Evolutionary conservation across 2,113 vertebrate species (phyloP), one percentile per base, ranked within the genome.

Genomic region (Henicopernis longicauda): DNA sequence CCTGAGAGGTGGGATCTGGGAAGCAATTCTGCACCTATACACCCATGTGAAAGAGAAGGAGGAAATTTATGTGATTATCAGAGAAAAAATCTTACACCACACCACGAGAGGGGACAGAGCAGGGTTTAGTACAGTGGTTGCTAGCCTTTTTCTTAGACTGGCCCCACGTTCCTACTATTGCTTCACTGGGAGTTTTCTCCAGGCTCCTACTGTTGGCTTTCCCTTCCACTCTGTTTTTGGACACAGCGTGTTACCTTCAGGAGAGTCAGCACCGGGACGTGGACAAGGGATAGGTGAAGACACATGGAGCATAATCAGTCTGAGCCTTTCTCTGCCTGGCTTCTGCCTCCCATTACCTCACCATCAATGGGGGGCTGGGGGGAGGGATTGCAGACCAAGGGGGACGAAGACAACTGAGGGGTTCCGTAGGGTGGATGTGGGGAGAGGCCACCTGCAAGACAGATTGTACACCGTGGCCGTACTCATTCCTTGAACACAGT

Each of bases 271-370:
- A 25, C 0, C 58, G 20, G 22, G 38, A 66, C 8, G 8, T 74
- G 31, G 27, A 38, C 3, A 32, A 18, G 38, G 22, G 10, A 22
- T 17, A 21, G 10, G 18, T 52, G 42, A 84, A 73, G 36, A 31
- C 5, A 31, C 5, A 26, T 4, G 22, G 27, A 52, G 3, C 14
- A 17, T n/a, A 42, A 40, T n/a, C 2, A 0, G 12, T 50, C 59
- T 70, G 15, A 89, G 23, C 10, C 22, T 50, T 78, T 71, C 52
- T 94, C 59, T 82, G 34, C 36, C 59, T 71, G 23, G 20, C 23
- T 79, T 71, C 44, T 88, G 36, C 25, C 22, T 54, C n/a, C 13
- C 42, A 22, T 72, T 45, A 69, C 55, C 54, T 89, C 54, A 38
- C 16, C 12, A 2, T 77, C 77, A 66, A 63, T 34, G 14, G 10